Evolutionary conservation across 2,113 vertebrate species (phyloP).

Genomic region (Chionis minor): DNA sequence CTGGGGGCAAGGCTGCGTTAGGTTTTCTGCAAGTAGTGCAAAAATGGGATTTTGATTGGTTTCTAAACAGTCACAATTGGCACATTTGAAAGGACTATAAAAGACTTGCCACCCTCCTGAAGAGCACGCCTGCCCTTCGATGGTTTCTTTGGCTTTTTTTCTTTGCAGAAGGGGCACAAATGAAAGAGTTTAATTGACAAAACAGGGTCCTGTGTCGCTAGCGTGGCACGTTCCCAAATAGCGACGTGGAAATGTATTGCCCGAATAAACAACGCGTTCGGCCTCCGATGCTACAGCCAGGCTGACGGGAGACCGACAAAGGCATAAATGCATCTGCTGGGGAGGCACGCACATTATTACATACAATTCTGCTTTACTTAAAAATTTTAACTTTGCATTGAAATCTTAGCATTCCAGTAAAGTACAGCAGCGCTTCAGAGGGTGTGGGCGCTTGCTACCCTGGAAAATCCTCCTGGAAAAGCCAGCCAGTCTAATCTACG

Average conservation of each 20-base stretch:
- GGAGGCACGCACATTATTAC: not conserved
- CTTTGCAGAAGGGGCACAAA: not conserved
- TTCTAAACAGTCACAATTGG: not conserved
- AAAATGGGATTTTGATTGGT: not conserved
- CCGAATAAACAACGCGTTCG: conserved; percentile 4
- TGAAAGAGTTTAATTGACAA: conserved; percentile 52
- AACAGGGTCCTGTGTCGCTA: not conserved
- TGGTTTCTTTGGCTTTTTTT: not conserved
- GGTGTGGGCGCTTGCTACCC: not conserved
- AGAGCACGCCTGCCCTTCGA: not conserved
- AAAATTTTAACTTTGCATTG: not conserved
- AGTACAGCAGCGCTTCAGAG: not conserved
- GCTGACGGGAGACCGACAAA: conserved; percentile 35
- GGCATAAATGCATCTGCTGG: not conserved
- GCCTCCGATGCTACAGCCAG: not conserved
- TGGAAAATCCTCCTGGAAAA: conserved; percentile 17
- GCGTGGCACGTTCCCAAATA: not conserved
- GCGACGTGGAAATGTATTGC: not conserved
- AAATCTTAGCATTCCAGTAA: not conserved
- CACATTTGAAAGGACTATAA: not conserved
- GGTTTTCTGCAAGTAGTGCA: not conserved
- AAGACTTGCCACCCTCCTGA: not conserved
- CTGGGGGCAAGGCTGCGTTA: not conserved
- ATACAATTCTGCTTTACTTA: not conserved
- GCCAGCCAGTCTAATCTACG: not conserved